These are phyloP conservation scores for Gymnothorax javanicus DNA, from an alignment of 2,797 vertebrate species.

Conservation along the genomic window DNA sequence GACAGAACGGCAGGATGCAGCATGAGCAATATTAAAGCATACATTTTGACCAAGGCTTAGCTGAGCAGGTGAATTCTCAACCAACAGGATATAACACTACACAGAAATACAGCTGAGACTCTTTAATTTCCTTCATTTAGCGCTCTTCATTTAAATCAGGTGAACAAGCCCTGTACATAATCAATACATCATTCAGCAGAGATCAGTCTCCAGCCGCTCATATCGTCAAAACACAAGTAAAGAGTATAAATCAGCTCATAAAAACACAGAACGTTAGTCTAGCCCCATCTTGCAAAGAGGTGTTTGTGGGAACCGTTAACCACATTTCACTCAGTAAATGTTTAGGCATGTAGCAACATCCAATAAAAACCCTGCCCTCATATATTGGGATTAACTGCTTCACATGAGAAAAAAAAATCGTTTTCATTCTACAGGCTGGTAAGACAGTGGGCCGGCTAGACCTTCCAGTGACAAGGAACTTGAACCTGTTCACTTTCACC, in stretches of 20 bases:
- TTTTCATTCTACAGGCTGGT: constrained; percentile 26
- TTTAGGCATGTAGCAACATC: constrained; percentile 25
- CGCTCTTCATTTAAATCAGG: constrained; percentile 1
- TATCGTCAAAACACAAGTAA: neutral
- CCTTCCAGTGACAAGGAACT: constrained; percentile 40
- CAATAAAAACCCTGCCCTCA: constrained; percentile 21
- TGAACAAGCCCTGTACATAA: neutral
- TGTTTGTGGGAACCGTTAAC: constrained; percentile 14
- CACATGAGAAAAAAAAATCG: constrained; percentile 39
- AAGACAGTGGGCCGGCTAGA: constrained; percentile 36
- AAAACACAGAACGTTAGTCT: constrained; percentile 16
- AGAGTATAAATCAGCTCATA: neutral
- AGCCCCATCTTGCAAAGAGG: constrained; percentile 16
- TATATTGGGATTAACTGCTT: constrained; percentile 37
- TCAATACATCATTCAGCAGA: neutral
- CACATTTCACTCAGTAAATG: constrained; percentile 21
- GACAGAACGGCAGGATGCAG: neutral
- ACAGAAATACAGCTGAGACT: neutral
- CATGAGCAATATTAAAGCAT: neutral
- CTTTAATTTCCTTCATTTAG: neutral
- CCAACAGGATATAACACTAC: constrained; percentile 31
- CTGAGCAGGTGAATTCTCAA: constrained; percentile 13
- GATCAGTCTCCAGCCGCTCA: constrained; percentile 1
- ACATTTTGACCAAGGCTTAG: neutral
- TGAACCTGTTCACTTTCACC: constrained; percentile 41